Evolutionary conservation across 2,113 vertebrate species (phyloP), one percentile per base, ranked within the genome.

Genomic region (Corvus moneduloides): DNA sequence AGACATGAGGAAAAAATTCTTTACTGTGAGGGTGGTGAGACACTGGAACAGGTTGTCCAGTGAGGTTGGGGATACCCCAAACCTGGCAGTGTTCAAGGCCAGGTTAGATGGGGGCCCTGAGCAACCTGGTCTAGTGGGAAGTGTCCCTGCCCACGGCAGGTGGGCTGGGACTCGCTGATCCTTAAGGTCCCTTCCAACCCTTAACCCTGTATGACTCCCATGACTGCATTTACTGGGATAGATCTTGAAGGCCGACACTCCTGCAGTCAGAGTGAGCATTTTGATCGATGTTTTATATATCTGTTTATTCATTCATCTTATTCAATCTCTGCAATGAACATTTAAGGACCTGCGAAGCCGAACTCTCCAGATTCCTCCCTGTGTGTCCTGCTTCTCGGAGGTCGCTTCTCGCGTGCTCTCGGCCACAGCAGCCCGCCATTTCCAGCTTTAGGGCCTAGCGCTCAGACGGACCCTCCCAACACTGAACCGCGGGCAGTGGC

Each of bases 401-500:
- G 21, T 3, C 5, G 20, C 41, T 27, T 24, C 10, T 6, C 6
- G 6, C 8, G 1, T 3, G 33, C 3, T 17, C 7, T 7, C 2
- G 10, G 27, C n/a, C 19, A 3, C 5, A 5, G 4, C 2, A 18
- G 35, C 5, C 35, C 16, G 3, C 37, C 4, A 9, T 4, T 11
- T 13, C 75, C 48, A 41, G 8, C 32, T 7, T 14, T 0, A 9
- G 7, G 8, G 3, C 49, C 56, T 4, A 22, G 3, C 3, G 17
- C 66, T 16, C 2, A 16, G 0, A 0, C 2, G 4, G 16, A 13
- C 28, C 2, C 7, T 1, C 13, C 12, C 0, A 9, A 12, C 7
- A 7, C 3, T 0, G 1, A 2, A 12, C 2, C 1, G 4, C 14
- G 6, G 11, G 2, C 8, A 21, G 5, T 0, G 0, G 4, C 19